Conservation (phyloP, 2,113 vertebrate genomes). For the Pelecanoides urinatrix region DNA sequence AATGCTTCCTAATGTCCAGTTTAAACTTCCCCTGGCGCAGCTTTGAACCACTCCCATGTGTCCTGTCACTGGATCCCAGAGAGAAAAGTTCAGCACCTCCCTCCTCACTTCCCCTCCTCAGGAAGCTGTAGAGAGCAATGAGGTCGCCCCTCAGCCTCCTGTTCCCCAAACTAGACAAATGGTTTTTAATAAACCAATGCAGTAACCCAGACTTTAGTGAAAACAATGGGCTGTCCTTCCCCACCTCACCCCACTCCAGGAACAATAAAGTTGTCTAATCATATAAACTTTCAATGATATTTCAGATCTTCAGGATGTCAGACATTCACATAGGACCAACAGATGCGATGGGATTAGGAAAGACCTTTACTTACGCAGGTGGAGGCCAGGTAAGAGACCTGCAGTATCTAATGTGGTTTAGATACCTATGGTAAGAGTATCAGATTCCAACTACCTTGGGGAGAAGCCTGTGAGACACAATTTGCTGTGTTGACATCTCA, state of each 20-base stretch:
- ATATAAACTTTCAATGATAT: not conserved
- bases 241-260: not conserved
- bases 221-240: not conserved
- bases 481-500: not conserved
- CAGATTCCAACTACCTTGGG: not conserved
- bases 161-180: not conserved
- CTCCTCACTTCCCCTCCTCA: not conserved
- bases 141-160: not conserved
- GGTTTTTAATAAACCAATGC: not conserved
- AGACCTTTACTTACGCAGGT: not conserved
- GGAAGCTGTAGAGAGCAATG: not conserved
- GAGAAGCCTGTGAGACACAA: not conserved
- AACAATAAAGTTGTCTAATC: not conserved
- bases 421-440: not conserved
- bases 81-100: not conserved
- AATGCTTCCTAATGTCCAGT: not conserved
- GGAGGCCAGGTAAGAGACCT: not conserved
- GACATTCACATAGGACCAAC: not conserved
- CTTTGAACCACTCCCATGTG: not conserved
- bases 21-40: not conserved
- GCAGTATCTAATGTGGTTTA: not conserved
- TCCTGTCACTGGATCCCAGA: not conserved
- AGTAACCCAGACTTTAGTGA: not conserved
- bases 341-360: not conserved
- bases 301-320: not conserved